phyloP scores from a whole-genome alignment of 1,140 invertebrate genomes.

The Chironomus tepperi region DNA sequence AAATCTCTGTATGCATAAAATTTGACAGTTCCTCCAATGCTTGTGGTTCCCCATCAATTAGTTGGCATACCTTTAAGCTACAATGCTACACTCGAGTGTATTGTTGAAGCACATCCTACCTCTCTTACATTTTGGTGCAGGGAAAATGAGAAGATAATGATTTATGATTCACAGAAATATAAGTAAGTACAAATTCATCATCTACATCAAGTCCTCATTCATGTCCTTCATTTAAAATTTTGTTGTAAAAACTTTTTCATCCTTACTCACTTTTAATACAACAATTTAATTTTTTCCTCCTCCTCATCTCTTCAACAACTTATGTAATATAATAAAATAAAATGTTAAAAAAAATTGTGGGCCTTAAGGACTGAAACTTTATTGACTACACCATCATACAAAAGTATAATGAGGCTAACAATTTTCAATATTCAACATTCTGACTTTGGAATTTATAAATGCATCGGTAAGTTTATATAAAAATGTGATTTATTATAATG shows the following conservation, averaged over 20 bases:
- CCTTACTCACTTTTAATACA: too few species aligned
- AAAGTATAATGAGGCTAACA: constrained; percentile 73
- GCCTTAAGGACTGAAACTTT: constrained; percentile 50
- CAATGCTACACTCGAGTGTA: constrained; percentile 76
- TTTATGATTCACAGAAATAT: constrained; percentile 76
- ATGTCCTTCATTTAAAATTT: background rate
- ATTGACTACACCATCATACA: constrained; percentile 60
- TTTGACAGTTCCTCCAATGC: constrained; percentile 36
- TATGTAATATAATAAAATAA: background rate
- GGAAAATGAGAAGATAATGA: constrained; percentile 72
- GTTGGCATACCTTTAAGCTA: constrained; percentile 72
- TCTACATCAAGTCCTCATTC: background rate
- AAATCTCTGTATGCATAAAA: background rate
- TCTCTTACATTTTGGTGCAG: constrained; percentile 87
- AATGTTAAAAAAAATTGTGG: background rate
- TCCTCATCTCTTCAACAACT: background rate
- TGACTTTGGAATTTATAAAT: constrained; percentile 85
- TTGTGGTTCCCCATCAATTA: constrained; percentile 78
- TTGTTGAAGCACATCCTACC: constrained; percentile 81
- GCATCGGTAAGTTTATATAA: constrained; percentile 33
- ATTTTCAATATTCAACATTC: constrained; percentile 62
- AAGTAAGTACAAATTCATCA: constrained; percentile 38
- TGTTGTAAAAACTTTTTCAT: background rate
- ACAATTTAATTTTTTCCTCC: background rate
- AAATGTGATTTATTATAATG: background rate